Evolutionary conservation across 2,797 vertebrate species (phyloP), one percentile per base, ranked within the genome.

Genomic region (Coreius guichenoti): DNA sequence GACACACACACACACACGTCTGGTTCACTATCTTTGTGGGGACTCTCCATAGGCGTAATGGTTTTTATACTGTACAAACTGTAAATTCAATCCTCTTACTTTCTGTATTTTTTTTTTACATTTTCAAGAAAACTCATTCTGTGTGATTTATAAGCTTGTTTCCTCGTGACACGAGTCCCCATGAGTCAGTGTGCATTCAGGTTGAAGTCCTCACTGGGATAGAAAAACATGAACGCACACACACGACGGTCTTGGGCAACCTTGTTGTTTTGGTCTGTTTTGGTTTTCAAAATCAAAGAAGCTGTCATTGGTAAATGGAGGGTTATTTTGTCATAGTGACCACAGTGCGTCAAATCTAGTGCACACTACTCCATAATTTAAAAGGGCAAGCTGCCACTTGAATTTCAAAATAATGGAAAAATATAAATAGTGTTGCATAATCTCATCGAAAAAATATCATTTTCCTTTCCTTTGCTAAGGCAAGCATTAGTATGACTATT

Each of bases 381-480:
- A 23, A 63, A 87, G 21, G 74, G 65, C 81, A 58, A 39, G 43
- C 1, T 49, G 61, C 83, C 83, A 80, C 76, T 70, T 74, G 47
- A 82, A 81, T 70, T 78, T 56, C 19, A n/a, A 80, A n/a, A 72
- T 54, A 77, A 85, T 17, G 69, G 31, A 31, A 69, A 86, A 72
- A 75, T 70, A 79, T 63, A 78, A 58, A n/a, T 19, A 73, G 58
- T 72, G 70, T 81, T 89, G 81, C 83, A 87, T 87, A 83, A 87
- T 81, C 47, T 78, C 56, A 29, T 65, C 49, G 69, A 85, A 88
- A 82, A 86, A 69, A 54, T 14, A 73, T 4, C 0, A 5, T 78
- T 17, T 82, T 76, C 2, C 36, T 70, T n/a, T n/a, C 12, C 3
- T 43, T 43, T 43, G n/a, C n/a, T n/a, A n/a, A n/a, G n/a, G n/a